phyloP scores from a whole-genome alignment of 2,113 vertebrate genomes.

The Elachura formosa region DNA sequence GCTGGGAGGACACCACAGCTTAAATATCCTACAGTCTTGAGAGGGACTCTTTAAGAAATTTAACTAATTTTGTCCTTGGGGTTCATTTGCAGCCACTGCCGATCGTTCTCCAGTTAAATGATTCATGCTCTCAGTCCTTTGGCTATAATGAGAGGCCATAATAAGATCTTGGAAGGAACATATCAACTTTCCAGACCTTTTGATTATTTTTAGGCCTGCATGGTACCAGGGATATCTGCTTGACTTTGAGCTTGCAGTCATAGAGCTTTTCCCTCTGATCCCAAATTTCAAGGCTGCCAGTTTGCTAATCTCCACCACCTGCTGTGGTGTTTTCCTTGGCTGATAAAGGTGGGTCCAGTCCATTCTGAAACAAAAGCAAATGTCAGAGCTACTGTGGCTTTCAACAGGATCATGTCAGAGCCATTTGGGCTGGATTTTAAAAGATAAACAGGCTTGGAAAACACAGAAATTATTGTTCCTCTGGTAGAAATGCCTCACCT shows the following conservation, averaged over 20 bases:
- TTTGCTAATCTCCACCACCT: neutral
- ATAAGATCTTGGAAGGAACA: slow-evolving; percentile 1
- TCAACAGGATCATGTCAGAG: neutral
- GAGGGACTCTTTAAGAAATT: neutral
- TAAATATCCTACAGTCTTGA: neutral
- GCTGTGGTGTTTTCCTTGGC: neutral
- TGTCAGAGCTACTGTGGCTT: neutral
- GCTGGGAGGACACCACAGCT: neutral
- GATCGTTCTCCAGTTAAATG: slow-evolving; percentile 13
- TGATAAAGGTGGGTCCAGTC: neutral
- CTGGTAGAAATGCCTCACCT: neutral
- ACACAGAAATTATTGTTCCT: neutral
- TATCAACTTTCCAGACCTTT: neutral
- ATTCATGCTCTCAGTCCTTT: neutral
- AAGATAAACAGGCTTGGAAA: neutral
- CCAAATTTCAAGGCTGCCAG: neutral
- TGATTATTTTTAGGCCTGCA: slow-evolving; percentile 3
- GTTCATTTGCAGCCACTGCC: neutral
- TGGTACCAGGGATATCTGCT: neutral
- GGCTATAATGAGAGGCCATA: slow-evolving; percentile 8
- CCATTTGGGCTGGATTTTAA: neutral
- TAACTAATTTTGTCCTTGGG: neutral
- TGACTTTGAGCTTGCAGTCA: neutral
- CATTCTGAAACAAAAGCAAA: neutral
- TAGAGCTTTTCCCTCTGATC: neutral